A percentile compares a stretch with the other conserved stretches of the same genome.
Evolutionary conservation across 2,888 invertebrate species (phyloP).

Genomic region (Nomada ferruginata): DNA sequence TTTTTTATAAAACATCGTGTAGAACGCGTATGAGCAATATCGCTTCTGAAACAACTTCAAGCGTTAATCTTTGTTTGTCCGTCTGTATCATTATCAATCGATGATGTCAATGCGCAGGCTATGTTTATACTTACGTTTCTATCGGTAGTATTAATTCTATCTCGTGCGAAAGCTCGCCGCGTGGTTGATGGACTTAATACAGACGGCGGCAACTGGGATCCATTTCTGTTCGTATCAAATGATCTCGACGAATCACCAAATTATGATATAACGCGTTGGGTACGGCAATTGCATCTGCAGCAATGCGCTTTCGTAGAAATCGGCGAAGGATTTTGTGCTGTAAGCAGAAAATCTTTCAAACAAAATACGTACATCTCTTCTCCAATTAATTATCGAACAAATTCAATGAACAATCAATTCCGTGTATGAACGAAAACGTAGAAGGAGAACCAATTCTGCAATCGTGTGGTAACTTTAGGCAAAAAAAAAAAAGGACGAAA

Average conservation of each 20-base stretch:
- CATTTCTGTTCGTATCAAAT: constrained; percentile 52
- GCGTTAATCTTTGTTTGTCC: constrained; percentile 41
- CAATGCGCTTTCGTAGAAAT: constrained; percentile 84
- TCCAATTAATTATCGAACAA: background rate
- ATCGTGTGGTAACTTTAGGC: background rate
- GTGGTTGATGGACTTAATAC: constrained; percentile 37
- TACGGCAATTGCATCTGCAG: constrained; percentile 83
- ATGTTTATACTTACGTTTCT: constrained; percentile 74
- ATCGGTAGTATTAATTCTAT: constrained; percentile 63
- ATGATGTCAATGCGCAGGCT: constrained; percentile 72
- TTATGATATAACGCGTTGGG: constrained; percentile 83
- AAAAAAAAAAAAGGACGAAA: background rate
- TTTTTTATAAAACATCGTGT: background rate
- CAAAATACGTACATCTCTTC: constrained; percentile 2
- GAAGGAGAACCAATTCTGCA: constrained; percentile 2
- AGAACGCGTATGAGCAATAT: background rate
- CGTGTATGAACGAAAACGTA: background rate
- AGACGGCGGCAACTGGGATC: constrained; percentile 45
- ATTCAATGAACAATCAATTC: background rate
- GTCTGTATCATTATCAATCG: constrained; percentile 27
- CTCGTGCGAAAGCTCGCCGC: constrained; percentile 54
- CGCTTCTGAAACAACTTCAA: constrained; percentile 42
- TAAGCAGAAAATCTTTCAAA: constrained; percentile 68
- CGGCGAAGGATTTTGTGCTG: constrained; percentile 84
- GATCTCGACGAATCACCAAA: constrained; percentile 49